Evolutionary conservation across 2,113 vertebrate genomes (phyloP), one percentile per base, ranked within the genome.

Genomic region (Tachuris rubrigastra): DNA sequence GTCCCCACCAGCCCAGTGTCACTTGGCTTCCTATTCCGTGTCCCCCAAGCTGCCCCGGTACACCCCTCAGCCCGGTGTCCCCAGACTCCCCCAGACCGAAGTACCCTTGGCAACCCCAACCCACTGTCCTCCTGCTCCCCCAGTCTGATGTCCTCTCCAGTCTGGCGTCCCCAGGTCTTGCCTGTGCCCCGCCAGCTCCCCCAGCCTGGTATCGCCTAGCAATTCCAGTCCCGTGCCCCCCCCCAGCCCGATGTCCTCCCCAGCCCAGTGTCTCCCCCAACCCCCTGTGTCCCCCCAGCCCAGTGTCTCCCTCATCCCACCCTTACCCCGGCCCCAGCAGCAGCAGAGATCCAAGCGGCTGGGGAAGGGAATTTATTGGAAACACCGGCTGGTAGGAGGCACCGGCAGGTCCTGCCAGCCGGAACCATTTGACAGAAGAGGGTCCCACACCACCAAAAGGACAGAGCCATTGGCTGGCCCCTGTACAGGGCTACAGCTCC

Each of bases 291-390:
- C 50, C 50, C 17, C 23, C 10, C 31, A 60, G 14, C 28, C 10
- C 8, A 3, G 21, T 42, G 28, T 59, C 27, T 19, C 30, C 41
- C 14, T 19, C 56, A 52, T 17, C 23, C n/a, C 6, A 3, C 27
- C 49, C 42, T 41, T 39, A 37, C 23, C 42, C 56, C 12, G 1
- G 30, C 21, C 18, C 7, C 33, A 69, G 30, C 7, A 76, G 58
- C 33, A 73, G 49, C 66, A 87, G 42, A 74, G 42, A 74, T 14
- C 19, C 2, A 5, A 49, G 41, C 1, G 1, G 3, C 9, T 59
- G 60, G 27, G 28, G 56, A 78, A 87, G 23, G 11, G 13, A 8
- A 3, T 96, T 96, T 96, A 96, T 95, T 96, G 13, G 30, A 46
- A 76, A 42, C 33, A 77, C 20, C 6, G 9, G 1, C 14, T 3